These are phyloP conservation scores for Pogonus chalceus DNA, from an alignment of 1,140 invertebrate species.

Conservation along the genomic window DNA sequence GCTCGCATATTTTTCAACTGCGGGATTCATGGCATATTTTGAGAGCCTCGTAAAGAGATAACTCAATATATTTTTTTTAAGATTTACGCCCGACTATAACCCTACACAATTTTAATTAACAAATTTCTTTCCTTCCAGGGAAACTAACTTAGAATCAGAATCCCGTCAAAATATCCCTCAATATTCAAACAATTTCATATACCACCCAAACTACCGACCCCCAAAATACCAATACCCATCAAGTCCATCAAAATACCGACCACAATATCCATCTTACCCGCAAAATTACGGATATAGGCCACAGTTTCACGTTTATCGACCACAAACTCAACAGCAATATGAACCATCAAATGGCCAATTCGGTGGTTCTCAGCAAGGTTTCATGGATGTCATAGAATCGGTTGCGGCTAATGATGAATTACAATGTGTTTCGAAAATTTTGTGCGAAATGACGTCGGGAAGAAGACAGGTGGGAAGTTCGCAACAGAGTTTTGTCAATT, in stretches of 20 bases:
- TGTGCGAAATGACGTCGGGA: slow-evolving; percentile 63
- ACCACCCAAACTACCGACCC: background rate
- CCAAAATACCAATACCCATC: background rate
- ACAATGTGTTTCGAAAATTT: slow-evolving; percentile 62
- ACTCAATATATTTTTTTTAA: background rate
- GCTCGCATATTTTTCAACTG: background rate
- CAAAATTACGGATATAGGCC: background rate
- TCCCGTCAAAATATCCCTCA: background rate
- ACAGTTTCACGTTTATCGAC: background rate
- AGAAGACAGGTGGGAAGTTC: slow-evolving; percentile 43
- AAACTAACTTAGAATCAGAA: background rate
- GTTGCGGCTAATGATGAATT: slow-evolving; percentile 65
- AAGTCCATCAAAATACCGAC: slow-evolving; percentile 13
- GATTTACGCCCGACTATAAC: background rate
- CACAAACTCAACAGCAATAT: background rate
- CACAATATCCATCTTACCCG: slow-evolving; percentile 12
- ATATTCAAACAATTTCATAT: background rate
- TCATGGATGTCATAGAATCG: slow-evolving; percentile 52
- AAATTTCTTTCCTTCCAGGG: background rate
- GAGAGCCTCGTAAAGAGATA: background rate
- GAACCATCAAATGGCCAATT: background rate
- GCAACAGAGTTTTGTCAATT: slow-evolving; percentile 40
- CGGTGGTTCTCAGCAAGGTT: background rate
- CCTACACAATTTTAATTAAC: background rate
- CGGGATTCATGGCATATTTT: background rate